phyloP scores from a whole-genome alignment of 2,888 invertebrate genomes.

The Hemaris fuciformis region DNA sequence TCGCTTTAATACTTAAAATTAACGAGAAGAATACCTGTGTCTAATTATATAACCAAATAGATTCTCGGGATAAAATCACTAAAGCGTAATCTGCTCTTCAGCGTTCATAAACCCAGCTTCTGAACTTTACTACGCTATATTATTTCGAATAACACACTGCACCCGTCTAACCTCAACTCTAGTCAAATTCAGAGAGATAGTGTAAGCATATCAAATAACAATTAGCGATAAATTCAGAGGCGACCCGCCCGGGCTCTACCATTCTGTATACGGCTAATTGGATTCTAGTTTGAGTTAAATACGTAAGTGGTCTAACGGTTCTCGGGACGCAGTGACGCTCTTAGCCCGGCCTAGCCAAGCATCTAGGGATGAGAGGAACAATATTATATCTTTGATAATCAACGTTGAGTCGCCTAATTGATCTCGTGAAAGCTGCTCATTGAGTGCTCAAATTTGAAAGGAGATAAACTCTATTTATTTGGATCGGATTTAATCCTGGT shows the following conservation, averaged over 20 bases:
- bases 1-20: too few relatives aligned
- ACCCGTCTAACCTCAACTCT: not conserved
- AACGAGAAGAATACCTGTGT: too few relatives aligned
- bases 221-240: slow-evolving; percentile 16
- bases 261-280: slow-evolving; percentile 14
- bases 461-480: too few relatives aligned
- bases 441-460: too few relatives aligned
- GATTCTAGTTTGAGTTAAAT: slow-evolving; percentile 12
- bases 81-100: too few relatives aligned
- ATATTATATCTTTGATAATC: not conserved
- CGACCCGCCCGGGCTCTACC: slow-evolving; percentile 3
- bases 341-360: not conserved
- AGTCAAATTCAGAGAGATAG: not conserved
- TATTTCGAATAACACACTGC: not conserved
- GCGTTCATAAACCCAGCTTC: too few relatives aligned
- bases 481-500: too few relatives aligned
- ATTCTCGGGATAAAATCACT: too few relatives aligned
- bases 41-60: too few relatives aligned
- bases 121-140: not conserved
- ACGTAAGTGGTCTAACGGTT: slow-evolving; percentile 3
- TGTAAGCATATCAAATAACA: slow-evolving; percentile 14
- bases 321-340: not conserved
- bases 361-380: not conserved
- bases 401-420: too few relatives aligned
- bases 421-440: too few relatives aligned